Evolutionary conservation across 1,140 invertebrate genomes (phyloP), one percentile per base, ranked within the genome.

Genomic region (Leptinotarsa lineolata): DNA sequence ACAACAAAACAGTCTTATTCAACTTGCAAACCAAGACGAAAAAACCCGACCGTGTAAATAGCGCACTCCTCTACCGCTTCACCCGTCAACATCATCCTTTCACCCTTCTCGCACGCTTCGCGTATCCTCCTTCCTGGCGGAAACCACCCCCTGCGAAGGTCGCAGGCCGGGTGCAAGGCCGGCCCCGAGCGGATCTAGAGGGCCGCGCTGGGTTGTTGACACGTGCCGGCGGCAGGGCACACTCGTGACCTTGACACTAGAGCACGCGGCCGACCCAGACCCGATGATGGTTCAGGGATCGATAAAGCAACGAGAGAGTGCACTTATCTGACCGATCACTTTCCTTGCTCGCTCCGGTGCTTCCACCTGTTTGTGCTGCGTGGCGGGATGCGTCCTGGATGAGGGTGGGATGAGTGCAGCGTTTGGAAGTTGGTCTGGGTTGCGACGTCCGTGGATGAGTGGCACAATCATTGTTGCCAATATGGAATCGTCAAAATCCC

Each of bases 241-340:
- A 12, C 48, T 54, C 48, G 48, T 54, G 48, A 54, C 48, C 48
- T 54, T 54, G 48, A 54, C 48, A 54, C 48, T 54, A 54, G 4
- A 54, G 48, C 48, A 54, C 48, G 48, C 48, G 48, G 48, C 15
- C 48, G 48, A 54, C 48, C 48, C 48, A 54, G 48, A 54, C 48
- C 48, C 15, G 15, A 16, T 15, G n/a, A 16, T 15, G 48, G 48
- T 54, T 18, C 15, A 13, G 15, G 15, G 48, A 54, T 18, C 15
- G n/a, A 16, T 18, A 13, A 54, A 16, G 48, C 48, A 13, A 18
- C 48, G 48, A 54, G 48, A 16, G 48, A 15, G n/a, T 54, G 48
- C n/a, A 15, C 15, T 15, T 54, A 54, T 54, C 48, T 18, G 48
- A 39, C 48, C 48, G 48, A 54, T 54, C 48, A 54, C 48, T 54